A percentile compares a stretch with the other conserved stretches of the same genome.
These are phyloP conservation scores for Macrotis lagotis DNA, from an alignment of 2,113 vertebrate species.

Conservation along the genomic window DNA sequence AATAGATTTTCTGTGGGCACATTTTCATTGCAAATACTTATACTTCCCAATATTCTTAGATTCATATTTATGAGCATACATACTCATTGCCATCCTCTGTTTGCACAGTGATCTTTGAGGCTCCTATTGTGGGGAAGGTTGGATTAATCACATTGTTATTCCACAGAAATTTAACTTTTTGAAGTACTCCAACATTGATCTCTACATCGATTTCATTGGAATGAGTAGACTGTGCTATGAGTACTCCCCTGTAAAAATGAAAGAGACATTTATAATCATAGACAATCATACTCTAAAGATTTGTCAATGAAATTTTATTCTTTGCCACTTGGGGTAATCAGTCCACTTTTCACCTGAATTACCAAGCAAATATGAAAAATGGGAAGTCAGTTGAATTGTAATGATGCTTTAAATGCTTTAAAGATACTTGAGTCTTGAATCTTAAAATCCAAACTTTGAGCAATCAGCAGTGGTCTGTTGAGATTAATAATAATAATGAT, in stretches of 20 bases:
- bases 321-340: neutral
- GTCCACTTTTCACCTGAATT: constrained; percentile 31
- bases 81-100: constrained; percentile 78
- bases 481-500: neutral
- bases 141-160: constrained; percentile 87
- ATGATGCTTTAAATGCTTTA: neutral
- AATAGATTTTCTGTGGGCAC: neutral
- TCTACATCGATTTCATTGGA: constrained; percentile 82
- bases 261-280: neutral
- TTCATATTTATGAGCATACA: constrained; percentile 49
- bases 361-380: constrained; percentile 1
- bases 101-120: constrained; percentile 82
- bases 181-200: constrained; percentile 82
- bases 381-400: neutral
- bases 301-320: neutral
- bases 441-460: neutral
- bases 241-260: constrained; percentile 76
- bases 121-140: constrained; percentile 86
- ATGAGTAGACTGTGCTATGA: constrained; percentile 82
- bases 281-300: neutral
- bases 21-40: neutral
- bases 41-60: neutral
- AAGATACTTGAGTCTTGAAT: neutral
- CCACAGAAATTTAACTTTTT: constrained; percentile 91
- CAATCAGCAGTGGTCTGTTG: neutral